Percentiles rank a stretch among this genome's conserved stretches.
Evolutionary conservation across 64 coral and sea anemone species (phyloP).

Genomic region (Trachythela sp.): DNA sequence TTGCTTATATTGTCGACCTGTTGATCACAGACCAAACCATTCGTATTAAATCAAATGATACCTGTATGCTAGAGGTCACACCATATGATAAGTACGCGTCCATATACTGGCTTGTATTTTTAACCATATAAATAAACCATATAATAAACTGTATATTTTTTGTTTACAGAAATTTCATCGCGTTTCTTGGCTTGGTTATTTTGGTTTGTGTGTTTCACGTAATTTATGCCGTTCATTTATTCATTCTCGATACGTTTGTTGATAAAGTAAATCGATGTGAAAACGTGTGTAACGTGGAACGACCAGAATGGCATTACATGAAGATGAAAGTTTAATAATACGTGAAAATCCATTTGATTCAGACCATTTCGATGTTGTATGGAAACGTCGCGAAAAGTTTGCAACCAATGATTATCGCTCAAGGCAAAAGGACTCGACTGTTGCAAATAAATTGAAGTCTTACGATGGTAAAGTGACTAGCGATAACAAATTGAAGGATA

Average conservation of each 20-base stretch:
- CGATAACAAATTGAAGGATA: neutral
- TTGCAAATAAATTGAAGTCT: neutral
- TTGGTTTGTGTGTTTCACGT: neutral
- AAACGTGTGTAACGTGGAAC: neutral
- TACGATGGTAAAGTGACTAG: neutral
- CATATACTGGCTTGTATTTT: neutral
- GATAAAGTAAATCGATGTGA: neutral
- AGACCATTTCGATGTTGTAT: neutral
- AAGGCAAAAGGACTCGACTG: neutral
- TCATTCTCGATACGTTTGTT: neutral
- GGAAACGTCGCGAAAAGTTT: neutral
- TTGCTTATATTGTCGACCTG: neutral
- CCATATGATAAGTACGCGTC: neutral
- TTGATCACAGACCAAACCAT: neutral
- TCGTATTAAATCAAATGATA: neutral
- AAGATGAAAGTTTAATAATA: neutral
- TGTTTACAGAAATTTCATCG: neutral
- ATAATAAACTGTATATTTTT: neutral
- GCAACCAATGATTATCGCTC: neutral
- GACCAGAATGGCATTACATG: neutral
- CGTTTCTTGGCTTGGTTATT: neutral
- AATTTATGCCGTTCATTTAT: conserved; percentile 2
- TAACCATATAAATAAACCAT: neutral
- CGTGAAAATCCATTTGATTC: neutral
- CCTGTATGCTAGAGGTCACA: neutral